Percentiles rank a stretch among this genome's conserved stretches.
These are phyloP conservation scores for Patella caerulea DNA, from an alignment of 2,888 invertebrate genomes.

Conservation along the genomic window DNA sequence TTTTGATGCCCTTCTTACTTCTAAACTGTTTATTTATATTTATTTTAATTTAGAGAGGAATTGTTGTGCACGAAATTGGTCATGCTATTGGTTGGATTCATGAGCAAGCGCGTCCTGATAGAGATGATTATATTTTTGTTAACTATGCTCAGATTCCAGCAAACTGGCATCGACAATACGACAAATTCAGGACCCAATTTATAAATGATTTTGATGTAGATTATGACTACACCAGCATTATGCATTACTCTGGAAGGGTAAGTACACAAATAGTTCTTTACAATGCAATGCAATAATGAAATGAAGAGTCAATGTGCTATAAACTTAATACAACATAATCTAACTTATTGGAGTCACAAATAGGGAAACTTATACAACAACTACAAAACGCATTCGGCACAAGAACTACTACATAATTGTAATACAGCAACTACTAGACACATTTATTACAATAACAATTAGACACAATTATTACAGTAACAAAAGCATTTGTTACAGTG, in stretches of 20 bases:
- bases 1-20: too few relatives aligned
- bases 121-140: slow-evolving; percentile 45
- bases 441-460: too few relatives aligned
- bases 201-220: slow-evolving; percentile 44
- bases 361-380: too few relatives aligned
- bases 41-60: slow-evolving; percentile 42
- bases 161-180: slow-evolving; percentile 44
- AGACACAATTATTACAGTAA: too few relatives aligned
- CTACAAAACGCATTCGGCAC: too few relatives aligned
- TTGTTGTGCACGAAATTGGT: slow-evolving; percentile 57
- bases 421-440: too few relatives aligned
- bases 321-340: too few relatives aligned
- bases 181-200: slow-evolving; percentile 27
- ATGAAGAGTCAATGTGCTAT: too few relatives aligned
- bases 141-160: slow-evolving; percentile 35
- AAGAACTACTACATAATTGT: too few relatives aligned
- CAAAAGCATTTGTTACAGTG: too few relatives aligned
- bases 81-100: slow-evolving; percentile 61
- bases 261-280: slow-evolving; percentile 14
- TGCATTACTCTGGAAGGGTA: slow-evolving; percentile 56
- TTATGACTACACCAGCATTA: slow-evolving; percentile 59
- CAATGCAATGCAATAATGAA: too few relatives aligned
- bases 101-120: slow-evolving; percentile 59
- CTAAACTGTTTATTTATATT: background rate
- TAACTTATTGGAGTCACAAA: too few relatives aligned